phyloP scores from a whole-genome alignment of 2,888 invertebrate species.

The Nemotelus nigrinus region DNA sequence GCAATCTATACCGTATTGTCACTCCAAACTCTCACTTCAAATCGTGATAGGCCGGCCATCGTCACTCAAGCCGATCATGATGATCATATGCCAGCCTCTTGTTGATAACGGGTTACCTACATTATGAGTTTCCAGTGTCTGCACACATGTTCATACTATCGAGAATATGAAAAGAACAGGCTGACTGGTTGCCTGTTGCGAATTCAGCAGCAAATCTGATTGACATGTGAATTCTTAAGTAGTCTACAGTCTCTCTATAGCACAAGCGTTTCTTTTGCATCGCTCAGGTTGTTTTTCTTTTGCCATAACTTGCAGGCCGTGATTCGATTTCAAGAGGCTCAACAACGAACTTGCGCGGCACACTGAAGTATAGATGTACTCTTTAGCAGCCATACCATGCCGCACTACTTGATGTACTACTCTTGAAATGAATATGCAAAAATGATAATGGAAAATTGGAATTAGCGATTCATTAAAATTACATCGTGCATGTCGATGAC shows the following conservation, averaged over 20 bases:
- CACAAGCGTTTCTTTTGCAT: too few relatives aligned
- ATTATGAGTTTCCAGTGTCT: background rate
- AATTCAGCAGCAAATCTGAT: constrained; percentile 36
- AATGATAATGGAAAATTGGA: constrained; percentile 12
- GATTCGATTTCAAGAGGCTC: too few relatives aligned
- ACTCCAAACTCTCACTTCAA: background rate
- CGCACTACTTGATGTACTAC: background rate
- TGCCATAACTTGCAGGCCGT: too few relatives aligned
- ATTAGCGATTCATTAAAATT: constrained; percentile 28
- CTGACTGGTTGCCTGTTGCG: too few relatives aligned
- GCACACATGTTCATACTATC: background rate
- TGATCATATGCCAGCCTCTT: constrained; percentile 16
- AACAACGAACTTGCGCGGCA: too few relatives aligned
- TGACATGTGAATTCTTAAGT: constrained; percentile 44
- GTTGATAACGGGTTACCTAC: constrained; percentile 18
- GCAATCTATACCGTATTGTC: background rate
- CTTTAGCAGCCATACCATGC: too few relatives aligned
- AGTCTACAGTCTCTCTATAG: background rate
- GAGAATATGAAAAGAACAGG: too few relatives aligned
- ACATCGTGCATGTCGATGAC: constrained; percentile 25
- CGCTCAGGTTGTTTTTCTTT: too few relatives aligned
- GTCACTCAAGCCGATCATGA: constrained; percentile 17
- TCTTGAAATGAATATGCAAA: constrained; percentile 32
- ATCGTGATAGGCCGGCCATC: background rate
- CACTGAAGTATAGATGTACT: too few relatives aligned